Evolutionary conservation across 2,888 invertebrate genomes (phyloP).

Genomic region (Metalampra italica): DNA sequence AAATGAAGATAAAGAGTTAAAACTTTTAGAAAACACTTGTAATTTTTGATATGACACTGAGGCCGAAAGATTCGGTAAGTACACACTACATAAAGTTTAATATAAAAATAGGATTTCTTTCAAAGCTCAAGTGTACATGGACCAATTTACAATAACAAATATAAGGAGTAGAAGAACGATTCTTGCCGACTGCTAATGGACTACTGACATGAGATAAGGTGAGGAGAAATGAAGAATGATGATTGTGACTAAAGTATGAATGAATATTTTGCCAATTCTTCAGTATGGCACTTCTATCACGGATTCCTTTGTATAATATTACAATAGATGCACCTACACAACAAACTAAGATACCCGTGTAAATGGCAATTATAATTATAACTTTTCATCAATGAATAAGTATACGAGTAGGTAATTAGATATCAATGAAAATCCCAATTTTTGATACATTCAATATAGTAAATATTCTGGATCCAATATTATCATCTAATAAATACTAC

Average conservation of each 20-base stretch:
- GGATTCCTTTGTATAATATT: constrained; percentile 40
- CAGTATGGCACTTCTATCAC: constrained; percentile 69
- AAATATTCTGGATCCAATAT: constrained; percentile 37
- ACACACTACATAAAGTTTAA: constrained; percentile 61
- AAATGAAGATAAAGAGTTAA: constrained; percentile 30
- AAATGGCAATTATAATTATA: constrained; percentile 20
- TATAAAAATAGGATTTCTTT: constrained; percentile 73
- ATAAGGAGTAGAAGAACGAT: constrained; percentile 26
- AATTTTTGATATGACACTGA: constrained; percentile 60
- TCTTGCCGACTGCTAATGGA: constrained; percentile 15
- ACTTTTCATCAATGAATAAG: constrained; percentile 19
- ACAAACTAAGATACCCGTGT: constrained; percentile 44
- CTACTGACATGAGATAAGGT: constrained; percentile 5
- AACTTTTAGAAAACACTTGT: constrained; percentile 35
- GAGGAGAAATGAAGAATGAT: background rate
- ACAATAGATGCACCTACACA: constrained; percentile 34
- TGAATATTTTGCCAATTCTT: constrained; percentile 38
- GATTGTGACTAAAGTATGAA: background rate
- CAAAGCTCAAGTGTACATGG: constrained; percentile 72
- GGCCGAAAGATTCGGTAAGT: constrained; percentile 39
- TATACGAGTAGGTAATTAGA: constrained; percentile 28
- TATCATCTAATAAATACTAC: constrained; percentile 47
- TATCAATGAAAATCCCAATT: constrained; percentile 39
- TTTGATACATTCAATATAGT: constrained; percentile 42
- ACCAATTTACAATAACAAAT: constrained; percentile 49